Conservation (phyloP, 2,113 vertebrate species). For the Otolemur garnettii region DNA sequence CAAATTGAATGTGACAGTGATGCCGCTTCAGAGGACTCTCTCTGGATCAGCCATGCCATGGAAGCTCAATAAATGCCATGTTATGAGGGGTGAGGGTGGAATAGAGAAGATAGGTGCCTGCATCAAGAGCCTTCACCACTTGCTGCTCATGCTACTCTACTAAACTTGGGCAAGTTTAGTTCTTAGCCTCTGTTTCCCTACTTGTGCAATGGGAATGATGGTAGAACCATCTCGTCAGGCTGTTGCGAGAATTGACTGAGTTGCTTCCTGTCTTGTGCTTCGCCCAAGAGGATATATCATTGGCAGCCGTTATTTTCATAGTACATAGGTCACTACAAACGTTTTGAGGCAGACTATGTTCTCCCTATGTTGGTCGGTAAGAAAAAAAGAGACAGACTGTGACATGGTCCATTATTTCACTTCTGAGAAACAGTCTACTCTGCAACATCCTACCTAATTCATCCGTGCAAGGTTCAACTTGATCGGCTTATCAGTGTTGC, state of each 20-base stretch:
- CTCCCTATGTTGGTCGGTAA: too few species aligned
- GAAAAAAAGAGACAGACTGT: too few species aligned
- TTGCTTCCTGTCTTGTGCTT: background rate
- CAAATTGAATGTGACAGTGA: background rate
- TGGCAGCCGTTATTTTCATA: background rate
- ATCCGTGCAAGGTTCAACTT: too few species aligned
- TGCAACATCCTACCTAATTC: too few species aligned
- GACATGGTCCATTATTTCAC: too few species aligned
- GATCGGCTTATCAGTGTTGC: too few species aligned
- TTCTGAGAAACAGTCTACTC: too few species aligned
- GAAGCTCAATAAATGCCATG: background rate
- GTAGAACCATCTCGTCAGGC: fast-evolving
- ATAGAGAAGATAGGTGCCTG: background rate
- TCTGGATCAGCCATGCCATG: fast-evolving
- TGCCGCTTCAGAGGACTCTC: background rate
- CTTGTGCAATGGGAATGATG: background rate
- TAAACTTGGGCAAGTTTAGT: background rate
- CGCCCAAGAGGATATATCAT: background rate
- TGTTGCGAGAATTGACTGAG: fast-evolving
- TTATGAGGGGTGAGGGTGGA: background rate
- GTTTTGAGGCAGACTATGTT: too few species aligned
- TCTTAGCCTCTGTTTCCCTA: background rate
- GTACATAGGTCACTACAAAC: too few species aligned
- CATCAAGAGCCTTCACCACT: background rate
- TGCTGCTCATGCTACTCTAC: background rate